phyloP scores from a whole-genome alignment of 2,797 vertebrate genomes.

The Eulemur mongoz region DNA sequence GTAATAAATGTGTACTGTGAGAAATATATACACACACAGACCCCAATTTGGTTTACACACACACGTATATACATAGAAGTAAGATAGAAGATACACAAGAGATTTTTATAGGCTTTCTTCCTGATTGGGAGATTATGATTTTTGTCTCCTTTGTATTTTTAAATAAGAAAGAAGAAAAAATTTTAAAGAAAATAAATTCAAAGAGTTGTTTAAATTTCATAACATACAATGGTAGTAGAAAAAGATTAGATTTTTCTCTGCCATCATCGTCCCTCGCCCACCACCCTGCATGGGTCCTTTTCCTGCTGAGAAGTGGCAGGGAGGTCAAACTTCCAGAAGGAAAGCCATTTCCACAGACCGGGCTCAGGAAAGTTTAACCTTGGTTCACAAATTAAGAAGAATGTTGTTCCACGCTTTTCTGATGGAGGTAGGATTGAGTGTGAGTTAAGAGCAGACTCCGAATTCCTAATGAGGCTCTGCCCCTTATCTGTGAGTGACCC shows the following conservation, averaged over 20 bases:
- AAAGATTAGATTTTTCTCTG: background rate
- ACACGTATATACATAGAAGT: background rate
- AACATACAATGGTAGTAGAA: background rate
- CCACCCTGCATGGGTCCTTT: background rate
- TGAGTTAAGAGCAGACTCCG: background rate
- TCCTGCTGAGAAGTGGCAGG: background rate
- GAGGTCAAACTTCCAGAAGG: background rate
- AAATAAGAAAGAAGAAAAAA: background rate
- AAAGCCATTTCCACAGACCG: background rate
- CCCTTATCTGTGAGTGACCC: background rate
- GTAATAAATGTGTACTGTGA: background rate
- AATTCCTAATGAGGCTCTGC: background rate
- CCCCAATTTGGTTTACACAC: background rate
- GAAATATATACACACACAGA: background rate
- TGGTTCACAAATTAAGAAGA: background rate
- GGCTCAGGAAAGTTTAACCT: background rate
- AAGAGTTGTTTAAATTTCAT: background rate
- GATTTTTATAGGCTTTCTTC: background rate
- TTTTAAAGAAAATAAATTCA: background rate
- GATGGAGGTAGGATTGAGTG: background rate
- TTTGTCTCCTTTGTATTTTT: background rate
- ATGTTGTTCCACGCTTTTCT: background rate
- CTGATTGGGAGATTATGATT: background rate
- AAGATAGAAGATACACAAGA: background rate
- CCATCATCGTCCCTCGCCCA: background rate